Evolutionary conservation across 2,888 invertebrate species (phyloP).

Genomic region (Harpalus rubripes): DNA sequence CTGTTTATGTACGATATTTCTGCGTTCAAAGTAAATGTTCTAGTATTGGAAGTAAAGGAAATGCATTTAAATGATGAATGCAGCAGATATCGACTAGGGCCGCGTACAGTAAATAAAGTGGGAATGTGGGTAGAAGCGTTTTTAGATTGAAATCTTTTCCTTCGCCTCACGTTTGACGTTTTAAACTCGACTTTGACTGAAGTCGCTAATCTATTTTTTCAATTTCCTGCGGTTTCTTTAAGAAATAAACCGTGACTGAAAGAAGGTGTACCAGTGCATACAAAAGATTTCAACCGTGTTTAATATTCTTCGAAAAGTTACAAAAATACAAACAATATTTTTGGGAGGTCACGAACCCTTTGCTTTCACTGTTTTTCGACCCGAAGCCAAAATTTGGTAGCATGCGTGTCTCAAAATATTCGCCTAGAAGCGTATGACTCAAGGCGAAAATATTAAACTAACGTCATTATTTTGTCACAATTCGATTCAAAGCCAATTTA

Average conservation of each 20-base stretch:
- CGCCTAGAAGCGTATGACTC: no score
- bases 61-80: slow-evolving; percentile 3
- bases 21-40: neutral
- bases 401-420: no score
- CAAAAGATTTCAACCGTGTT: no score
- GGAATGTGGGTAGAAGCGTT: neutral
- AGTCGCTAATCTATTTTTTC: slow-evolving; percentile 22
- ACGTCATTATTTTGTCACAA: no score
- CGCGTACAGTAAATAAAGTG: slow-evolving; percentile 2
- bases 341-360: no score
- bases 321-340: no score
- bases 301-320: no score
- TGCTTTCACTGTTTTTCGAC: no score
- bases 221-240: slow-evolving; percentile 13
- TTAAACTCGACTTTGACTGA: neutral
- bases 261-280: no score
- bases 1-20: neutral
- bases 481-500: no score
- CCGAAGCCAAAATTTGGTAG: no score
- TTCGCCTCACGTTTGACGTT: slow-evolving; percentile 12
- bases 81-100: neutral
- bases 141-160: slow-evolving; percentile 7
- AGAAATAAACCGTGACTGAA: neutral
- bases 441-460: no score
- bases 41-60: neutral